phyloP scores from a whole-genome alignment of 2,113 vertebrate genomes.

The Ammodytes dubius region DNA sequence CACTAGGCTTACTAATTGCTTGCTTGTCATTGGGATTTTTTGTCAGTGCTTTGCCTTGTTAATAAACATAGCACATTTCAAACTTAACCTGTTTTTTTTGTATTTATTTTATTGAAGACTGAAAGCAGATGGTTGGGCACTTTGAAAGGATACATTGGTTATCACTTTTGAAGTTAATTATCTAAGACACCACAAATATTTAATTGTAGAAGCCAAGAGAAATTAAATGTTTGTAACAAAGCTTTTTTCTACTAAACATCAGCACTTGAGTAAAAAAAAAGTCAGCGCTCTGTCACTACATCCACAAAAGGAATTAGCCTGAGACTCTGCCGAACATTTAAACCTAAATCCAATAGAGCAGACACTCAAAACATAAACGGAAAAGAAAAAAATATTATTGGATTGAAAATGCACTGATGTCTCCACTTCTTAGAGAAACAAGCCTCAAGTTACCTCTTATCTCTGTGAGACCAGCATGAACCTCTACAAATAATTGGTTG shows the following conservation, averaged over 20 bases:
- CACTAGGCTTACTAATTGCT: not conserved
- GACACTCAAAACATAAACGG: constrained; percentile 15
- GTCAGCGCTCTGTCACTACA: not conserved
- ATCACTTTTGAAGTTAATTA: not conserved
- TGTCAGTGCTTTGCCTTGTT: not conserved
- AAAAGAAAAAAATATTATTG: not conserved
- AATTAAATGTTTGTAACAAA: not conserved
- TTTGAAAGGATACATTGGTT: not conserved
- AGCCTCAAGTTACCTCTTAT: constrained; percentile 29
- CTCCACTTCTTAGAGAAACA: not conserved
- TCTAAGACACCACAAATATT: no score
- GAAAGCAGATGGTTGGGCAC: not conserved
- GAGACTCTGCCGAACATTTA: constrained; percentile 11
- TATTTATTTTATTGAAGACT: not conserved
- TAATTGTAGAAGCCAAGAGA: not conserved
- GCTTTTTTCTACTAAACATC: not conserved
- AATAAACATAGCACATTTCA: not conserved
- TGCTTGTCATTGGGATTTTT: not conserved
- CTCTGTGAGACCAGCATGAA: constrained; percentile 13
- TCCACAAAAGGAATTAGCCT: not conserved
- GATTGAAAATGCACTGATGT: not conserved
- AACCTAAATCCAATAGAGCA: constrained; percentile 3
- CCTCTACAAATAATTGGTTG: constrained; percentile 56
- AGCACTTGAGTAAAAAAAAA: not conserved
- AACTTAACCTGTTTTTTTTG: not conserved